A percentile compares a stretch with the other conserved stretches of the same genome.
Conservation (phyloP, 2,797 vertebrate species). For the Enteromius fasciolatus region DNA sequence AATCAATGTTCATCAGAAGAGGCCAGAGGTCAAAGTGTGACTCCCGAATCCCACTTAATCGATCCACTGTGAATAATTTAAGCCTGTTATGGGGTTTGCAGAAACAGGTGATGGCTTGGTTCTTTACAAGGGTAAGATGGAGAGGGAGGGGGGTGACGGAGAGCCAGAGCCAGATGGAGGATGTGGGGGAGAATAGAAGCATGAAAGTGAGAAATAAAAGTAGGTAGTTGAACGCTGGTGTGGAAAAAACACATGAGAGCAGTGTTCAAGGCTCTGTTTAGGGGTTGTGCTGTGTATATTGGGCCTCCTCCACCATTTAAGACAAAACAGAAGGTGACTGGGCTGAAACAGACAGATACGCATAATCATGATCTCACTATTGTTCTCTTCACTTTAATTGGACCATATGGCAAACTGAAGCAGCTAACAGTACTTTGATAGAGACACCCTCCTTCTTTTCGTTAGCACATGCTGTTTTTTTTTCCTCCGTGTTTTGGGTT, state of each 20-base stretch:
- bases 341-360: slow-evolving; percentile 43
- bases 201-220: slow-evolving; percentile 19
- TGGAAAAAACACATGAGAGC: slow-evolving; percentile 52
- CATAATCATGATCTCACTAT: slow-evolving; percentile 55
- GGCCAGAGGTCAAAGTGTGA: slow-evolving; percentile 68
- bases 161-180: slow-evolving; percentile 34
- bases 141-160: slow-evolving; percentile 36
- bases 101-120: slow-evolving; percentile 62
- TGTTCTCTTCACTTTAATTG: slow-evolving; percentile 57
- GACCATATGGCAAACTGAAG: slow-evolving; percentile 59
- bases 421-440: slow-evolving; percentile 53
- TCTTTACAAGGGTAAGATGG: slow-evolving; percentile 39
- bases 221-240: slow-evolving; percentile 60
- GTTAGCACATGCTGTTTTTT: slow-evolving; percentile 13
- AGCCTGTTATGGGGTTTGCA: slow-evolving; percentile 69
- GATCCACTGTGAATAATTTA: slow-evolving; percentile 72
- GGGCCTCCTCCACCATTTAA: slow-evolving; percentile 6
- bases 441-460: slow-evolving; percentile 36
- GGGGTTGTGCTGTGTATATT: slow-evolving; percentile 11
- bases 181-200: neutral
- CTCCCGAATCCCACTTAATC: slow-evolving; percentile 67
- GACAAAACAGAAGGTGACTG: slow-evolving; percentile 57
- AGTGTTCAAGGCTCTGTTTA: neutral
- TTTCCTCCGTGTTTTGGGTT: neutral
- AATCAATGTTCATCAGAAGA: slow-evolving; percentile 71